phyloP scores from a whole-genome alignment of 1,140 invertebrate species.

The Trichonephila clavipes region DNA sequence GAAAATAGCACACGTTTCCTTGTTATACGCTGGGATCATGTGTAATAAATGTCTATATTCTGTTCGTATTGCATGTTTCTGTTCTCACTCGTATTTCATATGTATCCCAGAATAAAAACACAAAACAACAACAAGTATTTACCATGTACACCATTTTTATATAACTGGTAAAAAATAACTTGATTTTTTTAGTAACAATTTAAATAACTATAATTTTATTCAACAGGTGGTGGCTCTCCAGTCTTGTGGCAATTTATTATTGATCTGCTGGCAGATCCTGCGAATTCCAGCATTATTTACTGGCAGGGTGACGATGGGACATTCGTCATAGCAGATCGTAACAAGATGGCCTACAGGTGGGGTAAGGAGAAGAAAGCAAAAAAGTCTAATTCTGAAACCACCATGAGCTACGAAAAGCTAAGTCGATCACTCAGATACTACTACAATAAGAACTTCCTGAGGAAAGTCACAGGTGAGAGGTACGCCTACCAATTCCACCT shows the following conservation, averaged over 20 bases:
- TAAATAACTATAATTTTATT: too few species aligned
- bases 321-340: slow-evolving; percentile 98
- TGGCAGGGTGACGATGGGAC: slow-evolving; percentile 98
- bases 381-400: neutral
- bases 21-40: too few species aligned
- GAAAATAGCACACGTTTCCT: too few species aligned
- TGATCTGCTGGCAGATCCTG: slow-evolving; percentile 93
- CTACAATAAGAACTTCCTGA: slow-evolving; percentile 94
- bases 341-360: slow-evolving; percentile 87
- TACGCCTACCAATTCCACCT: slow-evolving; percentile 82
- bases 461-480: slow-evolving; percentile 78
- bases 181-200: too few species aligned
- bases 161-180: too few species aligned
- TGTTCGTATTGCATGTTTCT: too few species aligned
- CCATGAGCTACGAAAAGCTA: slow-evolving; percentile 96
- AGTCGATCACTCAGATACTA: slow-evolving; percentile 93
- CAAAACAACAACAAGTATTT: too few species aligned
- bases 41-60: too few species aligned
- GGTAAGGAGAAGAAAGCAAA: too few species aligned
- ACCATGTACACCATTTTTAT: too few species aligned
- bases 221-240: slow-evolving; percentile 90
- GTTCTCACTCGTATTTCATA: too few species aligned
- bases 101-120: too few species aligned
- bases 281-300: slow-evolving; percentile 94
- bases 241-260: slow-evolving; percentile 99